Evolutionary conservation across 1,140 invertebrate species (phyloP), one percentile per base, ranked within the genome.

Genomic region (Drosophila trapezifrons): DNA sequence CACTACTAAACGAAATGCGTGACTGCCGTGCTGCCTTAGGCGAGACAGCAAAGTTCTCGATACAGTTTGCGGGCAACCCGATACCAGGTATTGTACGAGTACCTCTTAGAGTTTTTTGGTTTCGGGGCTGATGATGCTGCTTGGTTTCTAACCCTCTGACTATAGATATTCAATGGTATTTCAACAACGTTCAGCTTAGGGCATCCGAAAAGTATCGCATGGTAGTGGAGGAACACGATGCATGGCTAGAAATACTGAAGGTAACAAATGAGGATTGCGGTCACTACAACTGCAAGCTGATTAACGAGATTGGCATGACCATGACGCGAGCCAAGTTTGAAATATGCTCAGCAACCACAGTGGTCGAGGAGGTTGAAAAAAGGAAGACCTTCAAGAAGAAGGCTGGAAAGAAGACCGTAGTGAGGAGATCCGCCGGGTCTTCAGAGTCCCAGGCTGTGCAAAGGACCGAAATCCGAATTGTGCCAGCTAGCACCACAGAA

Each of bases 151-250:
- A 70, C 38, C 27, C 47, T 72, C 17, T 58, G 75, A 63, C 93
- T 94, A 63, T 92, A 96, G 96, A 97, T 93, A 95, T 98, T 71
- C 95, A 96, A 78, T 99, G 98, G 98, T 98, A 96, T 92, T 96
- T 96, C 91, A 95, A 98, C 90, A 96, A 96, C 80, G 96, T 96
- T 92, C 93, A 96, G 65, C 93, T 98, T 63, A 94, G 94, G 84
- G 95, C 94, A 66, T 95, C 95, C 25, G 94, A 95, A 63, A 95
- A 95, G 90, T 94, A 98, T 76, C 94, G 94, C 80, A 95, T 96
- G 80, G 20, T 86, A 47, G 92, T 93, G 13, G 93, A 96, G 91
- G 95, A 97, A 60, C 95, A 95, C 56, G 95, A 94, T 85, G 96
- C 97, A 3, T 93, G 93, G 17, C 94, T 97, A 60, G 95, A 94